Percentiles rank a stretch among this genome's conserved stretches.
Conservation (phyloP, 2,113 vertebrate species). For the Myotis lucifugus region DNA sequence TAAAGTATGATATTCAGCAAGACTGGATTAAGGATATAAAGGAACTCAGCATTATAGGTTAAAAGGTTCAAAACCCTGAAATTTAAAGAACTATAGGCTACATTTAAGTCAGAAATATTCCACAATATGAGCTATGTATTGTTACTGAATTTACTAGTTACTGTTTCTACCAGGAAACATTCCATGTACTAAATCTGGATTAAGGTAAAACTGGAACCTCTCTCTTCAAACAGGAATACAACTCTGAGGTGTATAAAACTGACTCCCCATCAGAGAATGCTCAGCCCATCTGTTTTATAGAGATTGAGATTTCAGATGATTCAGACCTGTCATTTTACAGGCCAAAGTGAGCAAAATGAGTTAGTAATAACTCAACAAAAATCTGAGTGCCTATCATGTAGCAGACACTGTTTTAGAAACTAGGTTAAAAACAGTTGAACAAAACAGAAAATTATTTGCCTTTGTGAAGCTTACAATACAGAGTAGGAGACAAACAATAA, state of each 20-base stretch:
- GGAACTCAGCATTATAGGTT: neutral
- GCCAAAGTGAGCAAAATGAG: neutral
- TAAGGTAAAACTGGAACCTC: neutral
- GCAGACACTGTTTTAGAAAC: slow-evolving; percentile 6
- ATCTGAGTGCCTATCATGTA: neutral
- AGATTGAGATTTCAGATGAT: slow-evolving; percentile 30
- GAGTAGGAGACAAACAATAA: neutral
- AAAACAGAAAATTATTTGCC: neutral
- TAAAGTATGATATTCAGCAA: neutral
- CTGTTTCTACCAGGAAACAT: neutral
- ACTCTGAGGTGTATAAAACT: neutral
- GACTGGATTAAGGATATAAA: slow-evolving; percentile 4
- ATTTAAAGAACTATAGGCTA: neutral
- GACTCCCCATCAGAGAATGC: neutral
- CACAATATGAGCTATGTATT: neutral
- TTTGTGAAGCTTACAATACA: neutral
- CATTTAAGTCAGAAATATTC: slow-evolving; percentile 23
- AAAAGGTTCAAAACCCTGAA: neutral
- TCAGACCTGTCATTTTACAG: neutral
- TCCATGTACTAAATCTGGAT: neutral
- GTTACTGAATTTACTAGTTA: neutral
- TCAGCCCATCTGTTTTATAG: neutral
- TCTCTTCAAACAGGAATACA: neutral
- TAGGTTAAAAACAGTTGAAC: slow-evolving; percentile 20
- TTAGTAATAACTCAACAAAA: slow-evolving; percentile 22